Percentiles rank a stretch among this genome's conserved stretches.
Conservation (phyloP, 2,888 invertebrate genomes). For the Megastigmus dorsalis region DNA sequence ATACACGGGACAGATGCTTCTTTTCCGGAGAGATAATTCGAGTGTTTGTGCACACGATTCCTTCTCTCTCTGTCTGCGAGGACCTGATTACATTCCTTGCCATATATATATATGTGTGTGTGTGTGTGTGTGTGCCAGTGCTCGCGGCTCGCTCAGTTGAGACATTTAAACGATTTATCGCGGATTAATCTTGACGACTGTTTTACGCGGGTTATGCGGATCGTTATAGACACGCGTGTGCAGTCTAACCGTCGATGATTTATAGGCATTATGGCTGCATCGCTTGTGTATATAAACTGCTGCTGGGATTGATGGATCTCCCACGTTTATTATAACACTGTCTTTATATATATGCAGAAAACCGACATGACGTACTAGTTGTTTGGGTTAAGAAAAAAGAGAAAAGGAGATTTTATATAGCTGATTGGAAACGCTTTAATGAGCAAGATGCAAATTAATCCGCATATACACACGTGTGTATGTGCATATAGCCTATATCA, state of each 20-base stretch:
- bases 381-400: not conserved
- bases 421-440: conserved; percentile 1
- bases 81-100: conserved; percentile 42
- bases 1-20: conserved; percentile 67
- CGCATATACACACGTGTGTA: too few relatives aligned
- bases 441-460: conserved; percentile 3
- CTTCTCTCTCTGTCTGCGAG: conserved; percentile 43
- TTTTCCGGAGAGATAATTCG: conserved; percentile 59
- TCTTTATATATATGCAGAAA: too few relatives aligned
- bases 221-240: too few relatives aligned
- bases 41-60: conserved; percentile 59
- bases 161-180: conserved; percentile 47
- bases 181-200: conserved; percentile 41
- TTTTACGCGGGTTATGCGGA: too few relatives aligned
- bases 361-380: too few relatives aligned
- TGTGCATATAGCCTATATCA: not conserved
- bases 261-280: too few relatives aligned
- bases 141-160: conserved; percentile 13
- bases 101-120: too few relatives aligned
- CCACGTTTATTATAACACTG: too few relatives aligned
- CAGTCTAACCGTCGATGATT: too few relatives aligned
- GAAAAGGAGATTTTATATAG: too few relatives aligned
- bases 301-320: conserved; percentile 14
- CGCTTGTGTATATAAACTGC: conserved; percentile 1
- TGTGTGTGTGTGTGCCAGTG: too few relatives aligned